Percentiles rank a stretch among this genome's conserved stretches.
phyloP scores from a whole-genome alignment of 2,113 vertebrate genomes.

The Scomber scombrus region DNA sequence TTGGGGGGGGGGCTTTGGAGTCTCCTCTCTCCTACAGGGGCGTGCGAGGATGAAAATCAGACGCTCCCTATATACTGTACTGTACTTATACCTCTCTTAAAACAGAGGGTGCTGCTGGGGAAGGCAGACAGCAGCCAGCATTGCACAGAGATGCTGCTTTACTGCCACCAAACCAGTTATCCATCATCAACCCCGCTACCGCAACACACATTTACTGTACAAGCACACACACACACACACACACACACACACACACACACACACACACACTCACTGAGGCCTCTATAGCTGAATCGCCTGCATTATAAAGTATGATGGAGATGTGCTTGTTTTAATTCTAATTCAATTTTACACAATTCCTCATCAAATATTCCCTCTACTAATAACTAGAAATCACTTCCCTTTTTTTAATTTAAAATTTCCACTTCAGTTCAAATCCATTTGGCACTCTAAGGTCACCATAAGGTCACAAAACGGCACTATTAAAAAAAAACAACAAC shows the following conservation, averaged over 20 bases:
- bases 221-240: constrained; percentile 1
- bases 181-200: constrained; percentile 21
- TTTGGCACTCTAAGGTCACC: not conserved
- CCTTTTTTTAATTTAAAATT: not conserved
- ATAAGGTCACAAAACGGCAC: constrained; percentile 22
- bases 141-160: constrained; percentile 10
- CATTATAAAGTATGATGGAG: not conserved
- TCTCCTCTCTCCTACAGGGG: constrained; percentile 6
- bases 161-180: constrained; percentile 46
- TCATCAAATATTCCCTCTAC: not conserved
- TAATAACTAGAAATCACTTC: not conserved
- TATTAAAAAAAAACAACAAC: not conserved
- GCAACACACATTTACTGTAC: constrained; percentile 11
- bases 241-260: not conserved
- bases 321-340: not conserved
- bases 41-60: constrained; percentile 31
- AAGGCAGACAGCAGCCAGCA: constrained; percentile 8
- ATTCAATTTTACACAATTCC: constrained; percentile 4
- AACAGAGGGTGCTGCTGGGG: constrained; percentile 8
- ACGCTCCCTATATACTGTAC: constrained; percentile 15
- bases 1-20: not conserved
- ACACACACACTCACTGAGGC: not conserved
- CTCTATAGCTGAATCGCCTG: too few relatives aligned
- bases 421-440: not conserved
- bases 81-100: constrained; percentile 19